Conservation (phyloP, 23 tunicate species). For the Halocynthia roretzi region DNA sequence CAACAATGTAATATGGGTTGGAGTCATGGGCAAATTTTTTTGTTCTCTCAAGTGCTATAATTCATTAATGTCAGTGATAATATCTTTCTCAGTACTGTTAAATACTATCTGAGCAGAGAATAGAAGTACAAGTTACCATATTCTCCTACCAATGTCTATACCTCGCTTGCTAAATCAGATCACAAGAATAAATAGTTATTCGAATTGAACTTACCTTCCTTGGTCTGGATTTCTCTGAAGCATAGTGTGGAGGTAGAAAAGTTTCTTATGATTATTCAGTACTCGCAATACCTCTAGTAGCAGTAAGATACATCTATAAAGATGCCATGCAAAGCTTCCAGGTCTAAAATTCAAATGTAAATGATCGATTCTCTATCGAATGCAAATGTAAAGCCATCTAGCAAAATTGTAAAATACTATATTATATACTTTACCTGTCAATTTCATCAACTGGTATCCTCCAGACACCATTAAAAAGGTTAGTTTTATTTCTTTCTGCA, state of each 20-base stretch:
- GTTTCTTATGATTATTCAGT: slow-evolving; percentile 28
- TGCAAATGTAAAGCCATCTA: not conserved
- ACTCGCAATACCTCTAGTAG: slow-evolving; percentile 42
- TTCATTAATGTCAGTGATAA: too few relatives aligned
- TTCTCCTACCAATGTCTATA: too few relatives aligned
- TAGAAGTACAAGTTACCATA: too few relatives aligned
- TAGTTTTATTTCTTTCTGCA: slow-evolving; percentile 89
- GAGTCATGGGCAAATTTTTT: too few relatives aligned
- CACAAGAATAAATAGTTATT: too few relatives aligned
- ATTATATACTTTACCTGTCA: slow-evolving; percentile 51
- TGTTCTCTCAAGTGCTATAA: too few relatives aligned
- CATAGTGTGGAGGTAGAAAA: slow-evolving; percentile 72
- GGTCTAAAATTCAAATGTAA: slow-evolving; percentile 38
- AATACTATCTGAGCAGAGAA: too few relatives aligned
- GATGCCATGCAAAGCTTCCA: slow-evolving; percentile 78
- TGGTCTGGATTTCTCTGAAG: slow-evolving; percentile 81
- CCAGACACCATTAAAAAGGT: slow-evolving; percentile 99
- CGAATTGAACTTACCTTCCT: slow-evolving; percentile 30
- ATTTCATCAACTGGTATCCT: slow-evolving; percentile 92
- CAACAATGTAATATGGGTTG: too few relatives aligned
- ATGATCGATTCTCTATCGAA: too few relatives aligned
- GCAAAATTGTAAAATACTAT: not conserved
- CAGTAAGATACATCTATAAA: slow-evolving; percentile 64
- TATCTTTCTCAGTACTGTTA: too few relatives aligned
- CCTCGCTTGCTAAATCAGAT: too few relatives aligned